These are phyloP conservation scores for Trachelus stipa DNA, from an alignment of 2,888 invertebrate genomes.

Conservation along the genomic window DNA sequence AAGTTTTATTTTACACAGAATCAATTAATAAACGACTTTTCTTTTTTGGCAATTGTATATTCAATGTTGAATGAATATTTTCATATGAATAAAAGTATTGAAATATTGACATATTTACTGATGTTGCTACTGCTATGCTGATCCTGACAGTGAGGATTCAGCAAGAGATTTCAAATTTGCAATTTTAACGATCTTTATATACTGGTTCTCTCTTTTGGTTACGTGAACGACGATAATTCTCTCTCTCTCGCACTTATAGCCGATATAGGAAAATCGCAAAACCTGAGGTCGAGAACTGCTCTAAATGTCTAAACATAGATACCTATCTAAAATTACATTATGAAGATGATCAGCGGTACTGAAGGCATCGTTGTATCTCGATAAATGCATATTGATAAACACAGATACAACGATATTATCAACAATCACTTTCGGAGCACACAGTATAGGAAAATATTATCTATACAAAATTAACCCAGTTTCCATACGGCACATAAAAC, in stretches of 20 bases:
- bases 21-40: not conserved
- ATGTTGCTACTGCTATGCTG: not conserved
- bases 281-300: too few relatives aligned
- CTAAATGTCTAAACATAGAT: too few relatives aligned
- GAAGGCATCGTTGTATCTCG: not conserved
- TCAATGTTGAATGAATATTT: not conserved
- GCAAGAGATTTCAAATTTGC: not conserved
- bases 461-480: not conserved
- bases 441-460: not conserved
- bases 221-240: not conserved
- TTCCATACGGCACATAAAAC: constrained; percentile 18
- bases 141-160: not conserved
- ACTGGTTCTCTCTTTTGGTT: not conserved
- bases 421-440: not conserved
- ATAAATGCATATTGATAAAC: not conserved
- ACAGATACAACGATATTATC: not conserved
- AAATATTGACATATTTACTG: not conserved
- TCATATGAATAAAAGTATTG: not conserved
- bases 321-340: too few relatives aligned
- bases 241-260: not conserved
- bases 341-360: too few relatives aligned
- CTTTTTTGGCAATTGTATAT: not conserved
- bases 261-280: not conserved
- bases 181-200: not conserved
- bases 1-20: not conserved